phyloP scores from a whole-genome alignment of 2,888 invertebrate genomes.

The Chalcosyrphus nemorum region DNA sequence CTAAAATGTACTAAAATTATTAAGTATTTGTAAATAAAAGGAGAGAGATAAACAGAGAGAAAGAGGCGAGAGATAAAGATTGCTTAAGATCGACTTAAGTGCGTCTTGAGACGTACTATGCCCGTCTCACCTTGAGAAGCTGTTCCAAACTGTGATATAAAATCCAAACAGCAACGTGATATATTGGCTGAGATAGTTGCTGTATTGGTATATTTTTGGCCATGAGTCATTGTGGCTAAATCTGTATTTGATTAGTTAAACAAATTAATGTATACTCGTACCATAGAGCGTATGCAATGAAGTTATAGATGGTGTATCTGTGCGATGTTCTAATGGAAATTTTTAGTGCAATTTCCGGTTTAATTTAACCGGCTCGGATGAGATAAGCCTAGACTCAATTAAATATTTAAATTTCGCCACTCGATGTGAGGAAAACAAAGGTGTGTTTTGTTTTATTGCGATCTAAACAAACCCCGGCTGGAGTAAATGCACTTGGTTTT shows the following conservation, averaged over 20 bases:
- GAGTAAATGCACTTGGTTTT: too few species aligned
- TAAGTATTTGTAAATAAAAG: slow-evolving; percentile 45
- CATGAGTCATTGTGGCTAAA: slow-evolving; percentile 28
- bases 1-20: slow-evolving; percentile 3
- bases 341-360: not conserved
- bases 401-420: too few species aligned
- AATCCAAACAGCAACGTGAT: not conserved
- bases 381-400: not conserved
- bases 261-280: not conserved
- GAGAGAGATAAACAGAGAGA: slow-evolving; percentile 12
- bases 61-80: not conserved
- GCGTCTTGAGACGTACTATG: not conserved
- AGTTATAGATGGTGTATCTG: slow-evolving; percentile 3
- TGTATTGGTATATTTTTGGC: slow-evolving; percentile 14
- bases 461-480: too few species aligned
- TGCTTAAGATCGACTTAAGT: not conserved
- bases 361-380: not conserved
- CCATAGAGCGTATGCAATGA: not conserved
- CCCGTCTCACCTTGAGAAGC: slow-evolving; percentile 15
- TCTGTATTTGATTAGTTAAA: not conserved
- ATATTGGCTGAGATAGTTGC: not conserved
- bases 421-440: too few species aligned
- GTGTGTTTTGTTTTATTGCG: too few species aligned
- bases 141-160: not conserved
- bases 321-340: not conserved